A percentile compares a stretch with the other conserved stretches of the same genome.
Evolutionary conservation across 2,888 invertebrate genomes (phyloP).

Genomic region (Drosophila mimica): DNA sequence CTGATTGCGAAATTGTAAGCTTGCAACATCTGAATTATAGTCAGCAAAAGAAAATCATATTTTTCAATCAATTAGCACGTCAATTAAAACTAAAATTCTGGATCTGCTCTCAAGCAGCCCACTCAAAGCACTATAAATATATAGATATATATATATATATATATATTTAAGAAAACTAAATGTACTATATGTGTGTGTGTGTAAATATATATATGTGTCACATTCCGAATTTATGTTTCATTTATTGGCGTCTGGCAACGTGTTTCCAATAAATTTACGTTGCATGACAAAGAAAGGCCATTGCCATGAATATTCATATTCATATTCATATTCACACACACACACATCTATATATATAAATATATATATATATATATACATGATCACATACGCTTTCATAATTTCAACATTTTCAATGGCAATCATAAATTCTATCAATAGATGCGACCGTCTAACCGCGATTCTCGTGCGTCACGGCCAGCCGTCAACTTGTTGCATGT

Average conservation of each 20-base stretch:
- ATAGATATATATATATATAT: not conserved
- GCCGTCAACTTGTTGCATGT: slow-evolving; percentile 79
- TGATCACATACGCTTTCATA: slow-evolving; percentile 42
- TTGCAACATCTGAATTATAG: not conserved
- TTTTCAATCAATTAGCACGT: not conserved
- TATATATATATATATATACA: not conserved
- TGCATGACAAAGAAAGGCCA: slow-evolving; percentile 56
- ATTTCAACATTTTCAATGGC: slow-evolving; percentile 62
- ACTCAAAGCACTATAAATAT: not conserved
- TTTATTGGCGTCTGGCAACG: slow-evolving; percentile 69
- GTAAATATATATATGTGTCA: slow-evolving; percentile 6
- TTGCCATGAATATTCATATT: slow-evolving; percentile 44
- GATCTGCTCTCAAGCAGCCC: not conserved
- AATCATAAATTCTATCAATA: slow-evolving; percentile 75
- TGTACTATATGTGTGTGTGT: not conserved
- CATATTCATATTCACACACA: slow-evolving; percentile 39
- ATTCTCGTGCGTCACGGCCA: slow-evolving; percentile 70
- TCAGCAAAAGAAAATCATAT: not conserved
- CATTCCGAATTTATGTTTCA: slow-evolving; percentile 72
- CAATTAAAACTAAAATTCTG: not conserved
- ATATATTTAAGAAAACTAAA: not conserved
- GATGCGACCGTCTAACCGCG: slow-evolving; percentile 47
- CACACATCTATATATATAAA: not conserved
- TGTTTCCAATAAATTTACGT: slow-evolving; percentile 73
- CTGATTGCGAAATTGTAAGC: not conserved